These are phyloP conservation scores for Illadopsis cleaveri DNA, from an alignment of 2,113 vertebrate genomes.

Conservation along the genomic window DNA sequence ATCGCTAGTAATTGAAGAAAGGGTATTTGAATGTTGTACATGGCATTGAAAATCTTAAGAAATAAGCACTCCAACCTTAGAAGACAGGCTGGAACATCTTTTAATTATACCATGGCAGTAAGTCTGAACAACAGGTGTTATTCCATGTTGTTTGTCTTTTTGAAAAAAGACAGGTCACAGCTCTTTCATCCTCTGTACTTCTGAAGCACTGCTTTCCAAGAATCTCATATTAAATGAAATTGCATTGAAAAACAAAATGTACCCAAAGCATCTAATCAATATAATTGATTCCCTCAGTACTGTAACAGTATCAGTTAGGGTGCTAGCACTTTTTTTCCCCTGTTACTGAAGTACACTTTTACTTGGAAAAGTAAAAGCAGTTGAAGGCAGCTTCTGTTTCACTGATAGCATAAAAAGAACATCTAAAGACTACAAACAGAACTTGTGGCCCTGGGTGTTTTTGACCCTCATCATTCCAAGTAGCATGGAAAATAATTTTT, in stretches of 20 bases:
- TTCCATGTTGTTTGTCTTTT: not conserved
- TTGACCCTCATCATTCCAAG: fast-evolving
- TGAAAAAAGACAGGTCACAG: not conserved
- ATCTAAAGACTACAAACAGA: not conserved
- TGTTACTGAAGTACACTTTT: not conserved
- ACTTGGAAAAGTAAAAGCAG: not conserved
- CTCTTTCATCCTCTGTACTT: not conserved
- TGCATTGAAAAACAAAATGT: not conserved
- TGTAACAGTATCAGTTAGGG: not conserved
- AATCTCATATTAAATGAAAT: not conserved
- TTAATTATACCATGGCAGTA: not conserved
- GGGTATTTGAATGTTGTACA: not conserved
- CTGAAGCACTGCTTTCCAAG: not conserved
- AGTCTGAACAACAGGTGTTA: not conserved
- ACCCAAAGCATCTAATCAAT: not conserved
- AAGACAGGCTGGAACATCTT: not conserved
- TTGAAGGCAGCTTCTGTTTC: not conserved
- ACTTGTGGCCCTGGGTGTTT: not conserved
- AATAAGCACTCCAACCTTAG: not conserved
- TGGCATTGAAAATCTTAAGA: not conserved
- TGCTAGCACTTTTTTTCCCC: not conserved
- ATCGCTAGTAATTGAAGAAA: not conserved
- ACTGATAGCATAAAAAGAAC: not conserved
- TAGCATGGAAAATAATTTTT: not conserved
- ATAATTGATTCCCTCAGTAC: not conserved